Percentiles rank a stretch among this genome's conserved stretches.
Evolutionary conservation across 2,888 invertebrate genomes (phyloP).

Genomic region (Mythimna albipuncta): DNA sequence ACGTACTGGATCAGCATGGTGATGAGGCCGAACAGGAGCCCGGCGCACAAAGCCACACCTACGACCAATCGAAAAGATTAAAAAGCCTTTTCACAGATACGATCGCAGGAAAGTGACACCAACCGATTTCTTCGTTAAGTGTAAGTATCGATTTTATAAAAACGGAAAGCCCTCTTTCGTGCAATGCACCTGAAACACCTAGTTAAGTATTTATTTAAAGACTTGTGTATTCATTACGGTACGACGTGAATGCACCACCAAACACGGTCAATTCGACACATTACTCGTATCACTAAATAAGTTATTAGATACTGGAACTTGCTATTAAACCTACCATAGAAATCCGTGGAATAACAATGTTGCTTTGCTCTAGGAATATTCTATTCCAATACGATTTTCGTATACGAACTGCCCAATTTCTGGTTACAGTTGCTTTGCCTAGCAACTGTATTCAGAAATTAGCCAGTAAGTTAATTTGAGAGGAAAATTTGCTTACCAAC

Average conservation of each 20-base stretch:
- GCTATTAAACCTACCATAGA: background rate
- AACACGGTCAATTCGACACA: constrained; percentile 2
- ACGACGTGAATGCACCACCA: constrained; percentile 20
- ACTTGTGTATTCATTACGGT: background rate
- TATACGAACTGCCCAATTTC: background rate
- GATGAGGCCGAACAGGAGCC: constrained; percentile 94
- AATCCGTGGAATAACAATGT: background rate
- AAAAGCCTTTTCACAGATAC: constrained; percentile 9
- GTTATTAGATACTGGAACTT: constrained; percentile 23
- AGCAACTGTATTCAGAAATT: too few species aligned
- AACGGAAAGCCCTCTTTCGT: constrained; percentile 31
- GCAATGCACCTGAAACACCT: constrained; percentile 20
- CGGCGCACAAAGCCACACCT: constrained; percentile 94
- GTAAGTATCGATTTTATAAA: constrained; percentile 31
- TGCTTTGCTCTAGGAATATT: constrained; percentile 6
- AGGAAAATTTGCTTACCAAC: constrained; percentile 87
- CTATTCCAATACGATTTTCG: background rate
- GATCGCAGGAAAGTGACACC: background rate
- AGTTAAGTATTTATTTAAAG: constrained; percentile 17
- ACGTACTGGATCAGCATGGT: constrained; percentile 96
- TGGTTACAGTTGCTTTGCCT: background rate
- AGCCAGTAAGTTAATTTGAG: background rate
- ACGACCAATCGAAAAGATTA: constrained; percentile 61
- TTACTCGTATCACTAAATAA: constrained; percentile 20
- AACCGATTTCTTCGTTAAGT: constrained; percentile 17